Evolutionary conservation across 2,797 vertebrate genomes (phyloP).

Genomic region (Euthynnus affinis): DNA sequence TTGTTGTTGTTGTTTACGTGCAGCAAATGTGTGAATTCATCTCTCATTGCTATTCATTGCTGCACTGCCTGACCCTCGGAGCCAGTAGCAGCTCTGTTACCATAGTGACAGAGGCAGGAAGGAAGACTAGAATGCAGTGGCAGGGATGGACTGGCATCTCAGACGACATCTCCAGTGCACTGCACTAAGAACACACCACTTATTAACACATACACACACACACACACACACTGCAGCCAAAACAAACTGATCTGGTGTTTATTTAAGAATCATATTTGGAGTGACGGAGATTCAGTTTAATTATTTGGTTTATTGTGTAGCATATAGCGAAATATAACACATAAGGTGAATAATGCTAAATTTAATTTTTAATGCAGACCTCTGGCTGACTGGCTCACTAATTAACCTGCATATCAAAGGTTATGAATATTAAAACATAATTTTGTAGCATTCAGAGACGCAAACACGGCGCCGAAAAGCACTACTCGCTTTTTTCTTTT

Average conservation of each 20-base stretch:
- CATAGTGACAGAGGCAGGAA: slow-evolving; percentile 80
- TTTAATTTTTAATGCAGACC: background rate
- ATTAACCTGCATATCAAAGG: background rate
- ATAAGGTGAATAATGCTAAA: background rate
- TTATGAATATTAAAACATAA: background rate
- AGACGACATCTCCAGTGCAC: slow-evolving; percentile 45
- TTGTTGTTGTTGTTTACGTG: slow-evolving; percentile 67
- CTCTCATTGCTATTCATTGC: slow-evolving; percentile 76
- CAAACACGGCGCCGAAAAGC: too few species aligned
- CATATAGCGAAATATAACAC: background rate
- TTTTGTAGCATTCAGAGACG: too few species aligned
- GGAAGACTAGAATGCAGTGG: slow-evolving; percentile 74
- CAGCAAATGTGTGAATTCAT: slow-evolving; percentile 64
- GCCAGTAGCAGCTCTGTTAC: slow-evolving; percentile 78
- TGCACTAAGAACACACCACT: slow-evolving; percentile 37
- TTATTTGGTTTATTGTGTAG: background rate
- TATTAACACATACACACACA: too few species aligned
- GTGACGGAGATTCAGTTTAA: background rate
- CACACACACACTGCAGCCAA: slow-evolving; percentile 18
- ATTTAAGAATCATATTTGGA: slow-evolving; percentile 4
- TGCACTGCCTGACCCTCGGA: slow-evolving; percentile 75
- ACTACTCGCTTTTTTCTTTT: too few species aligned
- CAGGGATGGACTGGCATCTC: slow-evolving; percentile 68
- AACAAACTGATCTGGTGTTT: slow-evolving; percentile 5
- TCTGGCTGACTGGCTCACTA: background rate